Percentiles rank a stretch among this genome's conserved stretches.
Conservation (phyloP, 2,888 invertebrate genomes). For the Sesia bembeciformis region DNA sequence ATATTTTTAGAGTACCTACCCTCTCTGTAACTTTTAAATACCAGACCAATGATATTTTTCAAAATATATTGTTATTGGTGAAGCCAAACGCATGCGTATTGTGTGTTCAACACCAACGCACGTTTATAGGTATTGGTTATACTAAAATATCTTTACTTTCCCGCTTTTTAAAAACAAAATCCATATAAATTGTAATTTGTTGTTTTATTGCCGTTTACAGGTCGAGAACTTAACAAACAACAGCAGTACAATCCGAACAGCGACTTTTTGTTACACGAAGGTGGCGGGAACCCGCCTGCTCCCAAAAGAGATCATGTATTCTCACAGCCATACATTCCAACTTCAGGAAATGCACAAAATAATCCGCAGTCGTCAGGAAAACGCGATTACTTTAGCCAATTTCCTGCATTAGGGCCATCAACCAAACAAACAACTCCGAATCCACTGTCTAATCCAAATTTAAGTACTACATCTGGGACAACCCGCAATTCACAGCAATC, state of each 20-base stretch:
- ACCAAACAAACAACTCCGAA: background rate
- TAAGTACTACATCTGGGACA: slow-evolving; percentile 6
- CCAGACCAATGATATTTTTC: background rate
- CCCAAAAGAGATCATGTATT: slow-evolving; percentile 27
- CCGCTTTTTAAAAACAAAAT: no score
- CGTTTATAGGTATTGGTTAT: no score
- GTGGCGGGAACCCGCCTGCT: slow-evolving; percentile 21
- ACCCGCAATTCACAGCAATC: slow-evolving; percentile 9
- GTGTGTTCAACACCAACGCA: no score
- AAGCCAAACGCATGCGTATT: no score
- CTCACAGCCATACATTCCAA: slow-evolving; percentile 7
- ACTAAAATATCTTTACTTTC: no score
- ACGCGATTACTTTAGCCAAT: slow-evolving; percentile 8
- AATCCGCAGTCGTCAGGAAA: background rate
- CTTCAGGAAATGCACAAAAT: slow-evolving; percentile 3
- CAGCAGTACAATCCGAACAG: slow-evolving; percentile 34
- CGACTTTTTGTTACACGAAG: slow-evolving; percentile 58
- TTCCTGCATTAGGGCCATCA: background rate
- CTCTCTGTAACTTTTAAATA: background rate
- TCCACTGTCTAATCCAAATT: slow-evolving; percentile 7
- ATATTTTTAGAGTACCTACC: no score
- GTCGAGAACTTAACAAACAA: slow-evolving; percentile 30
- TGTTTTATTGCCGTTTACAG: slow-evolving; percentile 24
- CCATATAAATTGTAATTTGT: no score
- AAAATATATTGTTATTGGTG: no score